These are phyloP conservation scores for Montipora foliosa DNA, from an alignment of 64 coral and sea anemone genomes.

Conservation along the genomic window DNA sequence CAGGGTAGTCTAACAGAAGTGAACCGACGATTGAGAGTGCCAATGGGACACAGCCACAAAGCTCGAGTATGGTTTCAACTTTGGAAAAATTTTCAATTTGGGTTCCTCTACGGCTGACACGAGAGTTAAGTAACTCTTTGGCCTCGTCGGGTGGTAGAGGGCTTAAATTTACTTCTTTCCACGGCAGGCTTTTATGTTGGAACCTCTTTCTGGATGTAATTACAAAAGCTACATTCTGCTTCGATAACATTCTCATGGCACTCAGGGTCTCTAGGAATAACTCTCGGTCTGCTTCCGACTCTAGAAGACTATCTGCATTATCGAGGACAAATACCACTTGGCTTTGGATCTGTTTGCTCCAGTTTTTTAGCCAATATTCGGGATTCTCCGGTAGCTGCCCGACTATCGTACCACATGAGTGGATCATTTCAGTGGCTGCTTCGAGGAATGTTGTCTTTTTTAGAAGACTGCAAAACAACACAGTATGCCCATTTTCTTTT, in stretches of 20 bases:
- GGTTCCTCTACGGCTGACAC: background rate
- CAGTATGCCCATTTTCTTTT: no score
- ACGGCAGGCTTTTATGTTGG: background rate
- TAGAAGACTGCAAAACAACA: conserved; percentile 32
- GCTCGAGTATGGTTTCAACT: conserved; percentile 5
- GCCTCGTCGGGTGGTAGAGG: background rate
- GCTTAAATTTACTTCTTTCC: background rate
- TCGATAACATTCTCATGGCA: conserved; percentile 19
- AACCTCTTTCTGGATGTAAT: conserved; percentile 59
- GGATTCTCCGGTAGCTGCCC: background rate
- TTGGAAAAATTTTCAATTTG: background rate
- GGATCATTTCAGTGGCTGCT: conserved; percentile 15
- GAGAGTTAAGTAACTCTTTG: background rate
- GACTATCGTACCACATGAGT: background rate
- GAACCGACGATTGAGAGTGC: conserved; percentile 65
- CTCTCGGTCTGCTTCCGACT: background rate
- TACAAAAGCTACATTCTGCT: conserved; percentile 48
- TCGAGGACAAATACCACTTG: conserved; percentile 21
- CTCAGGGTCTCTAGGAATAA: conserved; percentile 30
- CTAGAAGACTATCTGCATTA: conserved; percentile 17
- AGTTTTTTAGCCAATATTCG: background rate
- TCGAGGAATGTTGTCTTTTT: conserved; percentile 30
- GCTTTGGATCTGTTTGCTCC: conserved; percentile 6
- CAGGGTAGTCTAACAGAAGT: conserved; percentile 21
- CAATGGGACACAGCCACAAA: conserved; percentile 62